Base-by-base conservation (phyloP, 64 coral and sea anemone species). In the Acropora yongei region DNA sequence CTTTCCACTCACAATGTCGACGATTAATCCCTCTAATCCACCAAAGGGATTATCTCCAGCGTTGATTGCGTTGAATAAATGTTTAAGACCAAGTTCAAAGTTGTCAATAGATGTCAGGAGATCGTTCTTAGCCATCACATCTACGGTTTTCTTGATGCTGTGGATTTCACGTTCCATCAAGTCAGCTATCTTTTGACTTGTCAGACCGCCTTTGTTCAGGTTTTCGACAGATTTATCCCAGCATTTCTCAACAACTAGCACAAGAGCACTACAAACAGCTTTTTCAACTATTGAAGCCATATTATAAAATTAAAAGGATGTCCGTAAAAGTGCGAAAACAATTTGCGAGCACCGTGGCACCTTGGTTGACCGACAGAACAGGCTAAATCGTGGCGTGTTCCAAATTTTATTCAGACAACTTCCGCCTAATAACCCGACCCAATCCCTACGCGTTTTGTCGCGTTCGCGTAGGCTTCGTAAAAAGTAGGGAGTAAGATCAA, bases 101-200 rank as follows among this genome's bases (percentile, higher is more conserved):
- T 47, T 42, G 17, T 57, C 49, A 1, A 93, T 65, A 63, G 85
- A 55, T 30, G 84, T 39, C n/a, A 44, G 6, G 16, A 93, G 76
- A 63, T 93, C 85, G 8, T 88, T 93, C 10, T 49, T 82, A 16
- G 78, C 63, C 40, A 88, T n/a, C 6, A 49, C 85, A 43, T 89
- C 50, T 14, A 93, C 47, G 13, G 82, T 89, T 41, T 66, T 76
- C 3, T 83, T 93, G 39, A 93, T 82, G 5, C 76, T 77, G 57
- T 89, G 85, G 12, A 93, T 50, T 49, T 93, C 92, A 1, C 85
- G 65, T 18, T 74, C 84, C 51, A 93, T 61, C 1, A 93, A 83
- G 1, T 17, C 5, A 3, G 71, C 41, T 13, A 87, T 57, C 76
- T 30, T 74, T 45, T 75, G 16, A 9, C 75, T 51, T 18, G 86